Percentiles rank a stretch among this genome's conserved stretches.
phyloP scores from a whole-genome alignment of 2,797 vertebrate genomes.

The Tarsius wallacei region DNA sequence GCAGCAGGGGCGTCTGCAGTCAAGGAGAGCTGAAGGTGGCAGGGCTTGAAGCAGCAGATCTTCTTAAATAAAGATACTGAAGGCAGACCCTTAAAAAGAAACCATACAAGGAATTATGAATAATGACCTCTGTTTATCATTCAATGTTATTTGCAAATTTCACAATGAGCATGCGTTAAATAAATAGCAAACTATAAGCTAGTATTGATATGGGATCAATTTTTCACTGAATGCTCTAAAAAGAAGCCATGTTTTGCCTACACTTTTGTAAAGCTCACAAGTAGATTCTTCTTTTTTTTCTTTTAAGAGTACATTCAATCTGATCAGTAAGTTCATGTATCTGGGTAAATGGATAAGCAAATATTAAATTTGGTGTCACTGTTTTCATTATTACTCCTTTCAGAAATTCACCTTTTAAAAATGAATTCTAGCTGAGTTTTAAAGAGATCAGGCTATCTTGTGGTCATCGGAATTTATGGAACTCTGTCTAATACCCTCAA shows the following conservation, averaged over 20 bases:
- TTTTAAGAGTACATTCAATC: not conserved
- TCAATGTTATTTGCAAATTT: not conserved
- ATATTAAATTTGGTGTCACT: slow-evolving; percentile 58
- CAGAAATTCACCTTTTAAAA: slow-evolving; percentile 68
- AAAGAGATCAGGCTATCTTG: slow-evolving; percentile 81
- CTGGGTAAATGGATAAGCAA: slow-evolving; percentile 58
- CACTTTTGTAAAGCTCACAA: not conserved
- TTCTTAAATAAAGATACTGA: slow-evolving; percentile 49
- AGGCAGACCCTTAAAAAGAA: not conserved
- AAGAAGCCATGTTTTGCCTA: slow-evolving; percentile 10
- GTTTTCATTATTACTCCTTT: slow-evolving; percentile 72
- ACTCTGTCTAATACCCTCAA: slow-evolving; percentile 75
- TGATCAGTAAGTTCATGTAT: not conserved
- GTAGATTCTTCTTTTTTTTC: not conserved
- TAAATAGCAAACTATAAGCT: slow-evolving; percentile 53
- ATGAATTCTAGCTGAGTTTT: slow-evolving; percentile 49
- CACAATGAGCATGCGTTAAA: not conserved
- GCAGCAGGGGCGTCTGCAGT: not conserved
- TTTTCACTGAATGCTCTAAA: not conserved
- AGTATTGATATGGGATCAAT: not conserved
- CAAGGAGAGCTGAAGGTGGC: slow-evolving; percentile 86
- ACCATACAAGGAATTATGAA: not conserved
- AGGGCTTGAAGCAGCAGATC: not conserved
- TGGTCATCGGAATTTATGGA: slow-evolving; percentile 83
- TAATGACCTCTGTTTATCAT: not conserved